Percentiles rank a stretch among this genome's conserved stretches.
Evolutionary conservation across 53 echinoderm and acorn worm species (phyloP).

Genomic region (Stichopus horrens): DNA sequence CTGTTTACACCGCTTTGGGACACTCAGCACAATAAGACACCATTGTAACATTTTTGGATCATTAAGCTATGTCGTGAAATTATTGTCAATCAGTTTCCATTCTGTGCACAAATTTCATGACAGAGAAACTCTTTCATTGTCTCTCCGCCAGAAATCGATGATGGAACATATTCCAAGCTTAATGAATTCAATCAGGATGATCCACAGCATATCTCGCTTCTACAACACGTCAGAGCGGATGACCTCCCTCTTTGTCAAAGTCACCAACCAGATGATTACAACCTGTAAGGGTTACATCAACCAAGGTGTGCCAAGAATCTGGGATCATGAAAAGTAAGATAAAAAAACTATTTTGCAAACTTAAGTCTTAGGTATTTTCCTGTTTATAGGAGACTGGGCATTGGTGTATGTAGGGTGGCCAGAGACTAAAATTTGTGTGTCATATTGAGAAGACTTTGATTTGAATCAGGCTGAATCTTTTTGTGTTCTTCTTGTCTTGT

Average conservation of each 20-base stretch:
- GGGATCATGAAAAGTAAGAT: conserved; percentile 88
- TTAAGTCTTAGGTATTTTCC: no score
- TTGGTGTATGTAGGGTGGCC: no score
- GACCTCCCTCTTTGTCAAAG: conserved; percentile 97
- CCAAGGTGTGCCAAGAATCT: conserved; percentile 78
- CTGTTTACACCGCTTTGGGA: no score
- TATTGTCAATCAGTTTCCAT: no score
- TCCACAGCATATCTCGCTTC: conserved; percentile 94
- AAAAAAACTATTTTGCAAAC: background rate
- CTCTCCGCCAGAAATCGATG: conserved; percentile 66
- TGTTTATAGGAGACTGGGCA: no score
- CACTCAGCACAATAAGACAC: no score
- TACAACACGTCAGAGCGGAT: conserved; percentile 99
- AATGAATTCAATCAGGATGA: conserved; percentile 99
- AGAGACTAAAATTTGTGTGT: no score
- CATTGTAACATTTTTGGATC: no score
- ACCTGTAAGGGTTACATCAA: conserved; percentile 99
- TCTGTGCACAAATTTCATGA: background rate
- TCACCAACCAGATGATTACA: conserved; percentile 99
- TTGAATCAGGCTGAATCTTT: no score
- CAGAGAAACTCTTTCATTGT: background rate
- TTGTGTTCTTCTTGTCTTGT: no score
- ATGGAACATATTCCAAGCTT: conserved; percentile 94
- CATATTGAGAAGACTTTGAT: no score
- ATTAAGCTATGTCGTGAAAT: no score